Evolutionary conservation across 2,797 vertebrate genomes (phyloP), one percentile per base, ranked within the genome.

Genomic region (Cossypha heuglini): DNA sequence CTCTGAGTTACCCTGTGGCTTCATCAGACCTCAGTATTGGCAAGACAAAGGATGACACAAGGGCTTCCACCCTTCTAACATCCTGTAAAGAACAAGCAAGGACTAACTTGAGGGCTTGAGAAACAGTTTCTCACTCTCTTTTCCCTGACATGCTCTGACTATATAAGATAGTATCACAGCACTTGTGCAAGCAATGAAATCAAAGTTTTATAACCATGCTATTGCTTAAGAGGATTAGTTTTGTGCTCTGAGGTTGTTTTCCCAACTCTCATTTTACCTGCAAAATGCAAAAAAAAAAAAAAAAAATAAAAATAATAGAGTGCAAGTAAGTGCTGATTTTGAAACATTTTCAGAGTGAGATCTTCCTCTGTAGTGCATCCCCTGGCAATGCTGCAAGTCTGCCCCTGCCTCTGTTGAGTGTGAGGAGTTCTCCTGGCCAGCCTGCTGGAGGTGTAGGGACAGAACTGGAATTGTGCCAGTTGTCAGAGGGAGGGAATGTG

Each of bases 141-240:
- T 93, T 63, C 46, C 5, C 88, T 91, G 93, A 66, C 58, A 2
- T 7, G 28, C 26, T 80, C 46, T 78, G 88, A 78, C 58, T 43
- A 10, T 11, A 0, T 10, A 26, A 78, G 85, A 74, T 83, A 89
- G 35, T 7, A 74, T 33, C 31, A 33, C 3, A 57, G 40, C 37
- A 40, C 14, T 95, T 90, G 58, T 84, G 76, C 58, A 94, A 93
- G 62, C 33, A 43, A 38, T 38, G 64, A 59, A 48, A 85, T 46
- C 17, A 5, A 62, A 57, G 28, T 62, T 90, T 80, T 93, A 38
- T n/a, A 67, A 83, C n/a, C 13, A 10, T 1, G 5, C 45, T 89
- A 9, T 89, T 93, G 90, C 66, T 83, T 84, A 91, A 88, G 25
- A 58, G 52, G 31, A 21, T 69, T 58, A 51, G 7, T 72, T 55